Conservation (phyloP, 2,797 vertebrate species). For the Ctenochaetus hawaiiensis region DNA sequence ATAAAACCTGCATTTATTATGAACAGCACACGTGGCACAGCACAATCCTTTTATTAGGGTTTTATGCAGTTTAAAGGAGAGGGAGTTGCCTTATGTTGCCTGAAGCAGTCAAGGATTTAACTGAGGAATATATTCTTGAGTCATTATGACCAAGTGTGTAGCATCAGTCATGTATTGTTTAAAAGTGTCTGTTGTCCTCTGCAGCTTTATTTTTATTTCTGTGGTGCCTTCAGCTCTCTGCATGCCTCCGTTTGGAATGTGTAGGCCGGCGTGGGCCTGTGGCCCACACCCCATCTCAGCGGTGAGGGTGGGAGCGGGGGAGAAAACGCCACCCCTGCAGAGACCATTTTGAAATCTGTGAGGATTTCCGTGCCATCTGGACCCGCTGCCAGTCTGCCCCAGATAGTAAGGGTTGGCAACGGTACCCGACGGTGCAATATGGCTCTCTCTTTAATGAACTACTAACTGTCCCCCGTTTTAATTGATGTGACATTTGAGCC, state of each 20-base stretch:
- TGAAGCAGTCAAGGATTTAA: constrained; percentile 66
- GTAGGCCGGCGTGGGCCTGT: constrained; percentile 80
- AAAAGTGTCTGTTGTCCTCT: constrained; percentile 75
- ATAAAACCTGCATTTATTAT: constrained; percentile 67
- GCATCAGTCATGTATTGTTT: constrained; percentile 75
- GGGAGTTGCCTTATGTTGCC: constrained; percentile 62
- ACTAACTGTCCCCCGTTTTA: constrained; percentile 88
- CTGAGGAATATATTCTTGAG: constrained; percentile 62
- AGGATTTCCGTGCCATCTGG: constrained; percentile 88
- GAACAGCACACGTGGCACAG: constrained; percentile 57
- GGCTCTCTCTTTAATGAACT: constrained; percentile 89
- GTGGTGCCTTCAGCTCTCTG: constrained; percentile 76
- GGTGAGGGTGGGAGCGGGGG: constrained; percentile 82
- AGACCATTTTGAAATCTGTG: constrained; percentile 88
- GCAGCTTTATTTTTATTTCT: constrained; percentile 74
- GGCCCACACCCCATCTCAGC: constrained; percentile 83
- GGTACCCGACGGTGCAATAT: constrained; percentile 88
- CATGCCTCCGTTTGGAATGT: constrained; percentile 84
- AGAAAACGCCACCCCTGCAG: constrained; percentile 85
- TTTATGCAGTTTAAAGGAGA: constrained; percentile 60
- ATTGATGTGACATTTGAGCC: constrained; percentile 89
- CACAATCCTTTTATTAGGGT: constrained; percentile 59
- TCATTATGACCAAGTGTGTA: constrained; percentile 65
- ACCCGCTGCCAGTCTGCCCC: constrained; percentile 87
- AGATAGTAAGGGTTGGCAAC: constrained; percentile 88